Evolutionary conservation across 2,797 vertebrate genomes (phyloP), one percentile per base, ranked within the genome.

Genomic region (Erpetoichthys calabaricus): DNA sequence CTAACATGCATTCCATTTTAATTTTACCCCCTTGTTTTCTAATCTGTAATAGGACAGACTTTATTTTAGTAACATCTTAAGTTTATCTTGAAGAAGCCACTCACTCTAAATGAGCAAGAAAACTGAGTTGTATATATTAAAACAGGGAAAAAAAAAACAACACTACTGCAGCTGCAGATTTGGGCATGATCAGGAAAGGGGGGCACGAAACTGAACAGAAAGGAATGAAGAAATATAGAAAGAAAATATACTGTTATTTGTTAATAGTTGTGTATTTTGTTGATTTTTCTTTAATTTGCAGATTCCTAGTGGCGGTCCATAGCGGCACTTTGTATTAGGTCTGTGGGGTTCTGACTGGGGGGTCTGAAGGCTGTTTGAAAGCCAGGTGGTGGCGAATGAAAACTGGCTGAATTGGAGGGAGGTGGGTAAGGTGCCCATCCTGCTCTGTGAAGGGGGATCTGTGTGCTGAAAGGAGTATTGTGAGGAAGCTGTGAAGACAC

Each of bases 321-420:
- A 59, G 90, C 85, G 65, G 94, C 92, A 71, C 91, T 98, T 91
- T 98, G 94, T 95, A 99, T 84, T 89, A 98, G 87, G 89, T 99
- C 94, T 93, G 96, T 92, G 83, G 90, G 80, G 65, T 87, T 87
- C 91, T 98, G 97, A 84, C 85, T 92, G 69, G 91, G 89, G 77
- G 91, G 90, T 94, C 94, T 97, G 92, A 99, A 97, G 82, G 94
- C 88, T 72, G 92, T 92, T 87, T 96, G 96, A 76, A 98, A 98
- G 75, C 96, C 94, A 69, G 96, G 96, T 54, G 94, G 93, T 59
- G 94, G 94, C 73, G 93, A 95, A 77, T 98, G 94, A 70, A 84
- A 84, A 75, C 83, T 92, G 86, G 87, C 77, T 60, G 91, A 88
- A 64, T 91, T 92, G 81, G 87, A 87, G 73, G 90, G 87, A 73